A percentile compares a stretch with the other conserved stretches of the same genome.
Evolutionary conservation across 2,797 vertebrate species (phyloP).

Genomic region (Ptychadena robeensis): DNA sequence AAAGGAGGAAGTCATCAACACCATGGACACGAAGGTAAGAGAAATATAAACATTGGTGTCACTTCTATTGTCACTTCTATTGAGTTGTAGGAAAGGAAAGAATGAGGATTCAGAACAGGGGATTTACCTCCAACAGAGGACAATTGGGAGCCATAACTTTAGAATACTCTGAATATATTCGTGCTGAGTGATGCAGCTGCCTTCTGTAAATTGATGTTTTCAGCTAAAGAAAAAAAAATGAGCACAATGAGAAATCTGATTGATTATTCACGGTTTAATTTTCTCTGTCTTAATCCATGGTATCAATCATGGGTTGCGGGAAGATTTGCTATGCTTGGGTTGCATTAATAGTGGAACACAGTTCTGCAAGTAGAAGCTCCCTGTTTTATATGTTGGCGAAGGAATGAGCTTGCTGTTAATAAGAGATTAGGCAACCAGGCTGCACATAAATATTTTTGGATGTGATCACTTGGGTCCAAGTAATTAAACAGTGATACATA

Average conservation of each 20-base stretch:
- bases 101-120: neutral
- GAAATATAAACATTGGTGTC: no score
- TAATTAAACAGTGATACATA: constrained; percentile 48
- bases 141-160: neutral
- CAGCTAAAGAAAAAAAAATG: constrained; percentile 2
- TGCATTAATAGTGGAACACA: constrained; percentile 14
- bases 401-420: constrained; percentile 20
- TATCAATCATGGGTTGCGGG: constrained; percentile 20
- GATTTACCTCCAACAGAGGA: neutral
- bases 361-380: constrained; percentile 1
- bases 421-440: constrained; percentile 28
- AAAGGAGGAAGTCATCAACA: no score
- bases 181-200: neutral
- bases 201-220: constrained; percentile 1
- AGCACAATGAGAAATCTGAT: constrained; percentile 1
- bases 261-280: constrained; percentile 21
- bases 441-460: constrained; percentile 37
- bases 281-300: constrained; percentile 10
- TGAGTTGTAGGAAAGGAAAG: neutral
- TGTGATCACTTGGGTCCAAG: constrained; percentile 30
- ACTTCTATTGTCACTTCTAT: no score
- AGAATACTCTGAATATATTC: neutral
- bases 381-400: constrained; percentile 12
- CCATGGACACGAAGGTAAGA: no score
- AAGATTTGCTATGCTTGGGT: constrained; percentile 36